Evolutionary conservation across 1,140 invertebrate species (phyloP).

Genomic region (Sminthurinus signatus): DNA sequence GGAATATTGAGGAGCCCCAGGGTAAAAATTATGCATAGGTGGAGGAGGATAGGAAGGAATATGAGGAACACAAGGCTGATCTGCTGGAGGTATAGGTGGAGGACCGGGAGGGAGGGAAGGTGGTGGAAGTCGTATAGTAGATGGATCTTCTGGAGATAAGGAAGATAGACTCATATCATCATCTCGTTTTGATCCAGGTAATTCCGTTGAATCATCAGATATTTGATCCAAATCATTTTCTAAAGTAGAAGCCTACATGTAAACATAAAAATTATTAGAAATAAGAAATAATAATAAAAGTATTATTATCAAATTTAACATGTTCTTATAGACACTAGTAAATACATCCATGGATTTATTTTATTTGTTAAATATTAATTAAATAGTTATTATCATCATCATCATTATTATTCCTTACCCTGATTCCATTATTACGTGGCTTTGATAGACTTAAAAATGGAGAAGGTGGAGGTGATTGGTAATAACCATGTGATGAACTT

Average conservation of each 20-base stretch:
- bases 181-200: neutral
- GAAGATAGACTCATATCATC: slow-evolving; percentile 33
- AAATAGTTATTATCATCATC: no score
- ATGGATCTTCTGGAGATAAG: slow-evolving; percentile 32
- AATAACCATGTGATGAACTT: neutral
- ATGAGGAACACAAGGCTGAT: slow-evolving; percentile 13
- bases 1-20: no score
- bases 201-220: slow-evolving; percentile 31
- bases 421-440: slow-evolving; percentile 12
- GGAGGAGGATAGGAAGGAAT: slow-evolving; percentile 13
- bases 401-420: slow-evolving; percentile 7
- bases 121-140: slow-evolving; percentile 19
- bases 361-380: no score
- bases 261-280: slow-evolving; percentile 3
- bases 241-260: neutral
- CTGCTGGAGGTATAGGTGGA: slow-evolving; percentile 19
- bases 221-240: slow-evolving; percentile 32
- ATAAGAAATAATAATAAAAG: no score
- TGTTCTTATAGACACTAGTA: no score
- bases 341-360: neutral
- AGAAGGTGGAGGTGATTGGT: slow-evolving; percentile 29
- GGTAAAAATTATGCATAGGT: neutral
- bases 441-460: slow-evolving; percentile 28
- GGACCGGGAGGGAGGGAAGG: slow-evolving; percentile 30
- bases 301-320: neutral